Base-by-base conservation (phyloP, 2,113 vertebrate genomes). In the Cromileptes altivelis region DNA sequence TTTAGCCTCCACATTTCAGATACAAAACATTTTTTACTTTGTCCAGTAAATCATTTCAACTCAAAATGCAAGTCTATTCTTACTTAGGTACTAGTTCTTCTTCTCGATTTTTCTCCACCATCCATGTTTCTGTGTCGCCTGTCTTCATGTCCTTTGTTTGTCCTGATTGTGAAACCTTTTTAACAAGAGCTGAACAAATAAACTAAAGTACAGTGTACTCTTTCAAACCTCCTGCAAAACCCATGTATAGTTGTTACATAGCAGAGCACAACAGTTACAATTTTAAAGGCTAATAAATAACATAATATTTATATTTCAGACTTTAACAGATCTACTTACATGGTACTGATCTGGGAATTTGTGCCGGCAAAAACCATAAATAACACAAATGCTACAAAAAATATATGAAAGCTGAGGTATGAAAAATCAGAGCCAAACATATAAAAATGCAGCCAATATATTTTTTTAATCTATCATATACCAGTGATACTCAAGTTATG, bases 101-200 rank as follows among this genome's bases (percentile, higher is more conserved):
- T 50, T 15, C 52, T 47, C 18, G 21, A 4, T 18, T 37, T 65
- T 21, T 33, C 2, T 49, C 13, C 37, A 27, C 56, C 21, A 5
- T 6, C 10, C 13, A 47, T 14, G 57, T 64, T 70, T 49, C 64
- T 65, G 50, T 52, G 45, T 9, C 40, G 42, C 61, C 73, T 37
- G 47, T 70, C 37, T 17, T 49, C 45, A 37, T 13, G 50, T 27
- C 30, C 42, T 60, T 53, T 61, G 64, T 79, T 75, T 72, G 72
- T 19, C 50, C 62, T 37, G 56, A 73, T 70, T 74, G 73, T 53
- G 15, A 81, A 80, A 53, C 25, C 60, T 57, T 49, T 21, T 63
- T 23, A 27, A 27, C 47, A 70, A n/a, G 15, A 21, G 25, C 45
- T 68, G 33, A 72, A 40, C 76, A 76, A 80, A 83, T 56, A 75